These are phyloP conservation scores for Muscicapa adusta DNA, from an alignment of 2,113 vertebrate species.

Conservation along the genomic window DNA sequence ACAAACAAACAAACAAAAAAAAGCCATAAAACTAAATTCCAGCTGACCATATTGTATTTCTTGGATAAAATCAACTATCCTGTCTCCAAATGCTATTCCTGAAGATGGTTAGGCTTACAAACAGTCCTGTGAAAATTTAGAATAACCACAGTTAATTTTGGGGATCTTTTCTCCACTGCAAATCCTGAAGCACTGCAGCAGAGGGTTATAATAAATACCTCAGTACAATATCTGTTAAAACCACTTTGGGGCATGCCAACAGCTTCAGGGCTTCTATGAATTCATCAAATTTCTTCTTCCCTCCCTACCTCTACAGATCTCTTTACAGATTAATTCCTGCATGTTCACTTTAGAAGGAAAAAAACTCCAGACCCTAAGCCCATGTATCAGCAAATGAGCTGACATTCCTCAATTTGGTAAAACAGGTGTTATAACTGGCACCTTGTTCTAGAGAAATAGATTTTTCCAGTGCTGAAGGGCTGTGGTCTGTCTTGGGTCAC, in stretches of 20 bases:
- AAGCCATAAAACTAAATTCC: neutral
- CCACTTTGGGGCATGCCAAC: neutral
- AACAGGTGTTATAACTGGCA: neutral
- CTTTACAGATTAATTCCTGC: neutral
- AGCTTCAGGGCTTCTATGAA: neutral
- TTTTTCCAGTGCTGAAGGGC: neutral
- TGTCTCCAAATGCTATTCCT: neutral
- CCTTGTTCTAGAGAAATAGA: neutral
- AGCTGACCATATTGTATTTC: neutral
- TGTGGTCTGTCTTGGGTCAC: neutral
- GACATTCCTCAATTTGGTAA: neutral
- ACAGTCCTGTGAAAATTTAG: neutral
- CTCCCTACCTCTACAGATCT: neutral
- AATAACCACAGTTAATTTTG: neutral
- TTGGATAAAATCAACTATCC: neutral
- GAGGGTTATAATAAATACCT: neutral
- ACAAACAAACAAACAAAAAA: no score
- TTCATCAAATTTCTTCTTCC: neutral
- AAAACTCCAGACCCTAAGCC: fast-evolving
- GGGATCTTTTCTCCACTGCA: neutral
- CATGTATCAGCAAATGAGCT: neutral
- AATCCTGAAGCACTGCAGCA: neutral
- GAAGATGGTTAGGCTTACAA: neutral
- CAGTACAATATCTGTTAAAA: neutral
- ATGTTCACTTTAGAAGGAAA: neutral